Evolutionary conservation across 2,797 vertebrate genomes (phyloP), one percentile per base, ranked within the genome.

Genomic region (Lepilemur septentrionalis): DNA sequence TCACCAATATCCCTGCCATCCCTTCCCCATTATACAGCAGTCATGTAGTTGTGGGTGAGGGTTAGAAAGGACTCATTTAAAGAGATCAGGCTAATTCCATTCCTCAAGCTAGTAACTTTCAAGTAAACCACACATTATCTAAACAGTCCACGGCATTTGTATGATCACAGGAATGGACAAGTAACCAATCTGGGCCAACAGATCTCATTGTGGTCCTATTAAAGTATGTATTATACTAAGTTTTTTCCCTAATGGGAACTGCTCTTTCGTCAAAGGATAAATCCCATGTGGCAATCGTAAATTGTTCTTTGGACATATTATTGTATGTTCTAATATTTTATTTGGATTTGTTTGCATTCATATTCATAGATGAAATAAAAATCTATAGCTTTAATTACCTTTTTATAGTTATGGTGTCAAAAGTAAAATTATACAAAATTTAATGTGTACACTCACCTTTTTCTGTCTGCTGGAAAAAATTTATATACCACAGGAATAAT

Each of bases 261-360:
- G n/a, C 17, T 91, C 61, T 93, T 70, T 81, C 23, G 76, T 46
- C 30, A 52, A 72, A 95, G 65, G 65, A 35, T 73, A 80, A 93
- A 70, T 38, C 14, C 59, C 52, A 57, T 17, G 22, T 57, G 43
- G 20, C 46, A 93, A 92, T 43, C 35, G 52, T 73, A 20, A 81
- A 52, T 43, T 76, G 8, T 72, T 73, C 48, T 91, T 91, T 55
- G 46, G 48, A 91, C 28, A 20, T 46, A 81, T 46, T 46, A 76
- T 89, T 76, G 4, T 80, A 89, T 20, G 32, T 89, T 41, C 35
- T 89, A 93, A 46, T 70, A 59, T 32, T 79, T 50, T 55, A 72
- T 32, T 96, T 43, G 78, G n/a, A 89, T 69, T 85, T 93, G 43
- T 81, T 95, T 93, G 48, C 8, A 88, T 15, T 20, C 55, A 85